A percentile compares a stretch with the other conserved stretches of the same genome.
These are phyloP conservation scores for Heliothis subflexa DNA, from an alignment of 1,140 invertebrate genomes.

Conservation along the genomic window DNA sequence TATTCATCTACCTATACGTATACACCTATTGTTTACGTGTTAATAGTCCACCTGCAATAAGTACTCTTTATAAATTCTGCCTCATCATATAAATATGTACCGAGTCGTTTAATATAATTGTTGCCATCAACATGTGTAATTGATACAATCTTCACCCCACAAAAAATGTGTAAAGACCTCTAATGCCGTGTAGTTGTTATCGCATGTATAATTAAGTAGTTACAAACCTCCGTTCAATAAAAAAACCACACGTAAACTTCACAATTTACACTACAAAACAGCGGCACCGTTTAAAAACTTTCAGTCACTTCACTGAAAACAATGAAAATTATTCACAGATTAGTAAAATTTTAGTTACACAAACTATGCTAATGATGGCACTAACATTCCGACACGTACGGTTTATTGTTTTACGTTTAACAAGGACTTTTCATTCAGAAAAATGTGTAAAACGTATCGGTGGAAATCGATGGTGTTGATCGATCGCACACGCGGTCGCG, in stretches of 20 bases:
- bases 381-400: constrained; percentile 53
- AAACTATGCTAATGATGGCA: constrained; percentile 54
- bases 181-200: constrained; percentile 2
- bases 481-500: constrained; percentile 70
- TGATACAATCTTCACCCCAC: constrained; percentile 13
- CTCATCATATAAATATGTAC: neutral
- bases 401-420: constrained; percentile 49
- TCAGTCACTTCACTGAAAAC: constrained; percentile 49
- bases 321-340: constrained; percentile 44
- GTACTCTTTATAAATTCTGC: neutral
- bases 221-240: constrained; percentile 42
- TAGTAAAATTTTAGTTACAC: constrained; percentile 25
- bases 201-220: constrained; percentile 38
- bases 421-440: constrained; percentile 78
- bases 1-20: constrained; percentile 16
- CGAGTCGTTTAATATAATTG: constrained; percentile 17
- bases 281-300: constrained; percentile 40
- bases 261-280: constrained; percentile 39
- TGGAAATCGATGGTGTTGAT: constrained; percentile 66
- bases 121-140: constrained; percentile 9
- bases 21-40: neutral
- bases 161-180: constrained; percentile 27
- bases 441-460: constrained; percentile 72
- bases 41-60: neutral
- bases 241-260: constrained; percentile 44